Percentiles rank a stretch among this genome's conserved stretches.
Conservation (phyloP, 2,888 invertebrate species). For the Chromoteleia sp. region DNA sequence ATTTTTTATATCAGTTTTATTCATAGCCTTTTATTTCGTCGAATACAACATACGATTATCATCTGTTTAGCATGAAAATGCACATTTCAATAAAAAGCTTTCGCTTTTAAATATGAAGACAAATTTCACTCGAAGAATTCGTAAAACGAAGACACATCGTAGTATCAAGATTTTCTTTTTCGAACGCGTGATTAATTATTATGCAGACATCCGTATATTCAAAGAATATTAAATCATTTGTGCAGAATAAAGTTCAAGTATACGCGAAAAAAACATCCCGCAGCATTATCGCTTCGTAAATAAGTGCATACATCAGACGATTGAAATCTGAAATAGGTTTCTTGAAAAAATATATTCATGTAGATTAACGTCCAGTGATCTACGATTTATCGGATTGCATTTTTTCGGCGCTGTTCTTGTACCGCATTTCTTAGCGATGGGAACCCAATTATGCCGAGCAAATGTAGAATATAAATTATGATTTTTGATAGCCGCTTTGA, state of each 20-base stretch:
- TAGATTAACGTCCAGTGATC: constrained; percentile 40
- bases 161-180: background rate
- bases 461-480: constrained; percentile 42
- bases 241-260: background rate
- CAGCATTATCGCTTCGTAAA: background rate
- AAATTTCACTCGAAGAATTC: constrained; percentile 10
- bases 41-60: constrained; percentile 13
- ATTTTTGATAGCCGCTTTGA: constrained; percentile 30
- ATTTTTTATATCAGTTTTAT: too few relatives aligned
- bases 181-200: background rate
- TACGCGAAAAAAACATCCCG: background rate
- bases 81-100: constrained; percentile 17
- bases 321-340: constrained; percentile 40
- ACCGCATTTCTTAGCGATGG: constrained; percentile 31
- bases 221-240: constrained; percentile 1
- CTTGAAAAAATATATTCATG: constrained; percentile 31
- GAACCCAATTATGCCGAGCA: constrained; percentile 53
- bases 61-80: constrained; percentile 20
- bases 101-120: constrained; percentile 9
- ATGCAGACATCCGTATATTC: too few relatives aligned
- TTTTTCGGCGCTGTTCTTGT: constrained; percentile 12
- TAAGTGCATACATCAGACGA: constrained; percentile 5
- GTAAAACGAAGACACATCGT: background rate
- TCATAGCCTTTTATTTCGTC: too few relatives aligned
- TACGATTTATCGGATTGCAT: constrained; percentile 42